A percentile compares a stretch with the other conserved stretches of the same genome.
These are phyloP conservation scores for Molossus molossus DNA, from an alignment of 2,797 vertebrate species.

Conservation along the genomic window DNA sequence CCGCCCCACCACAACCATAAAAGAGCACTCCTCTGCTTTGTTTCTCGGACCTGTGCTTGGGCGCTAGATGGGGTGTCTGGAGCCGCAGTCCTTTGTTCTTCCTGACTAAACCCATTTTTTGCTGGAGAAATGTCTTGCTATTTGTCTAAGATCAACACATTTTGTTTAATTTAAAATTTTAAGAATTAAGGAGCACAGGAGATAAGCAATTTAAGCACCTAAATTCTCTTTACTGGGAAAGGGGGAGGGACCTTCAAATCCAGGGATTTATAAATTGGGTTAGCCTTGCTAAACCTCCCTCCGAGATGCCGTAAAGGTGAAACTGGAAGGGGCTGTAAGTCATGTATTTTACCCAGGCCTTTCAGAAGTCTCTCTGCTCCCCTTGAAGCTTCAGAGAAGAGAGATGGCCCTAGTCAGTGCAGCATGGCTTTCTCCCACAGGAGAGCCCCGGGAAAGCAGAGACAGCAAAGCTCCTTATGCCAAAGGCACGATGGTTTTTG, in stretches of 20 bases:
- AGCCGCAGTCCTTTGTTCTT: not conserved
- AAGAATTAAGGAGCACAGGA: not conserved
- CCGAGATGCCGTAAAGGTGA: not conserved
- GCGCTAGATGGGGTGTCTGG: not conserved
- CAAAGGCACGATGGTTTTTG: conserved; percentile 81
- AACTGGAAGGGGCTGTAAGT: not conserved
- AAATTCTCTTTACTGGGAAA: not conserved
- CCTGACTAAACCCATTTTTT: not conserved
- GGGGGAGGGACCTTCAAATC: not conserved
- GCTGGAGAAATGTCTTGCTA: not conserved
- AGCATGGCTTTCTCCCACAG: not conserved
- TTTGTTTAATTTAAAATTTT: conserved; percentile 29
- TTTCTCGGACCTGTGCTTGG: not conserved
- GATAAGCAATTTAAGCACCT: not conserved
- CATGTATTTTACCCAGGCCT: not conserved
- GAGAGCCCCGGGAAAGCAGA: conserved; percentile 81
- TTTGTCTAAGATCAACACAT: not conserved
- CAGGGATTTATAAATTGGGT: not conserved
- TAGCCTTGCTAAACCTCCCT: not conserved
- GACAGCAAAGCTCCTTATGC: conserved; percentile 75
- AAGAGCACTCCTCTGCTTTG: not conserved
- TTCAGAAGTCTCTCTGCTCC: conserved; percentile 45
- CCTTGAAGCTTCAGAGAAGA: conserved; percentile 63
- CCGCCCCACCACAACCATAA: not conserved
- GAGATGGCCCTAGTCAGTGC: conserved; percentile 23